Evolutionary conservation across 2,113 vertebrate genomes (phyloP), one percentile per base, ranked within the genome.

Genomic region (Phyllostomus hastatus): DNA sequence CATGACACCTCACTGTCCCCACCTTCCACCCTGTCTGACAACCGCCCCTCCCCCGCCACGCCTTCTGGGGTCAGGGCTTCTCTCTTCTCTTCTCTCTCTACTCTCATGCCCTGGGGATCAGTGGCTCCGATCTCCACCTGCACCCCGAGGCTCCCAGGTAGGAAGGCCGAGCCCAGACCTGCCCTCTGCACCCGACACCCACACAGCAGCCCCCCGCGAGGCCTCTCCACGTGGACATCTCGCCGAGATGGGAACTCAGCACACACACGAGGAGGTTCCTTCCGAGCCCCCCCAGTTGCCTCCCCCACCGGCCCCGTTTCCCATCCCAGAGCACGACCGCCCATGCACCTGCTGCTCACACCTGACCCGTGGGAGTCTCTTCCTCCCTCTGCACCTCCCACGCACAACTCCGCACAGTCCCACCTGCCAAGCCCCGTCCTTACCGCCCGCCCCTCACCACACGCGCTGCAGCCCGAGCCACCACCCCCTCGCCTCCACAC

Each of bases 161-260:
- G 2, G 19, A 83, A 70, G 33, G 4, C 9, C 24, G 10, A 15
- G 12, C 5, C 38, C 33, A 54, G 2, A n/a, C 11, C 48, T 46
- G n/a, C n/a, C 38, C 26, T 59, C 48, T 22, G 15, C 33, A 12
- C 61, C 31, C 54, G 0, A 4, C 46, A 19, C 5, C n/a, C 78
- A 20, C 11, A 12, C 52, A 35, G 1, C 10, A 10, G 1, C 22
- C 24, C 64, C 9, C 46, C 16, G 0, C 35, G 0, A 0, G 1
- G 5, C 26, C 50, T 54, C 67, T 46, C 67, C 24, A 8, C 15
- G 14, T 12, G 8, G 35, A n/a, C 3, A 10, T 2, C 61, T 17
- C 87, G 9, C 33, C 24, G 41, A 28, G 8, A 50, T 14, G 19
- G 0, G 7, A 59, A 48, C 50, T 61, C 33, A 1, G 2, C 6